Conservation (phyloP, 2,888 invertebrate species). For the Chromoteleia sp. region DNA sequence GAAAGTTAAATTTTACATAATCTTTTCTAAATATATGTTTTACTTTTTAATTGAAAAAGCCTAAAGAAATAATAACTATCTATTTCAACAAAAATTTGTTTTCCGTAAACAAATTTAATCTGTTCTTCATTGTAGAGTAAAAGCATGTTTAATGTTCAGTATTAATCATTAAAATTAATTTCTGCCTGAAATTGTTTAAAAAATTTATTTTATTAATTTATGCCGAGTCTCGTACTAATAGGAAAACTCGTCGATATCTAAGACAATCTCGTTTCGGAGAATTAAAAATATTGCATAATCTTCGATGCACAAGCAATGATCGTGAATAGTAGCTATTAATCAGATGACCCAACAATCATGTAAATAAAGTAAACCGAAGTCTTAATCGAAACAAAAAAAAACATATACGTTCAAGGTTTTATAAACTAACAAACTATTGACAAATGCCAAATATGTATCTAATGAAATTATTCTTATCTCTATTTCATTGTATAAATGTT, state of each 20-base stretch:
- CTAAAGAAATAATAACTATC: too few relatives aligned
- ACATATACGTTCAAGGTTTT: conserved; percentile 40
- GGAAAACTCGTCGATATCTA: conserved; percentile 57
- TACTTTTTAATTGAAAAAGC: neutral
- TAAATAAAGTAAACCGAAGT: conserved; percentile 59
- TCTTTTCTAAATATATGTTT: too few relatives aligned
- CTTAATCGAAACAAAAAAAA: conserved; percentile 39
- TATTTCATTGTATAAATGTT: neutral
- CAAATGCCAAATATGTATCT: conserved; percentile 10
- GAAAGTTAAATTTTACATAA: too few relatives aligned
- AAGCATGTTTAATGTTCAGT: too few relatives aligned
- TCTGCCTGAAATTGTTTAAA: conserved; percentile 6
- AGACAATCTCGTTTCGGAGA: conserved; percentile 64
- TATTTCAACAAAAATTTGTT: too few relatives aligned
- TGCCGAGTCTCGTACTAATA: conserved; percentile 36
- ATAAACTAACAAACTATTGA: conserved; percentile 25
- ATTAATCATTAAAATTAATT: neutral
- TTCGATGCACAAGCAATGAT: conserved; percentile 55
- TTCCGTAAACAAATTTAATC: too few relatives aligned
- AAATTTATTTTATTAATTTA: conserved; percentile 5
- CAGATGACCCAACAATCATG: conserved; percentile 65
- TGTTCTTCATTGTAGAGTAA: too few relatives aligned
- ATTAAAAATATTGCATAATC: conserved; percentile 65
- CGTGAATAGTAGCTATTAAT: conserved; percentile 61
- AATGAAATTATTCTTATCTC: conserved; percentile 11